A percentile compares a stretch with the other conserved stretches of the same genome.
phyloP scores from a whole-genome alignment of 53 echinoderm and acorn worm species.

The Temnopleurus reevesii region DNA sequence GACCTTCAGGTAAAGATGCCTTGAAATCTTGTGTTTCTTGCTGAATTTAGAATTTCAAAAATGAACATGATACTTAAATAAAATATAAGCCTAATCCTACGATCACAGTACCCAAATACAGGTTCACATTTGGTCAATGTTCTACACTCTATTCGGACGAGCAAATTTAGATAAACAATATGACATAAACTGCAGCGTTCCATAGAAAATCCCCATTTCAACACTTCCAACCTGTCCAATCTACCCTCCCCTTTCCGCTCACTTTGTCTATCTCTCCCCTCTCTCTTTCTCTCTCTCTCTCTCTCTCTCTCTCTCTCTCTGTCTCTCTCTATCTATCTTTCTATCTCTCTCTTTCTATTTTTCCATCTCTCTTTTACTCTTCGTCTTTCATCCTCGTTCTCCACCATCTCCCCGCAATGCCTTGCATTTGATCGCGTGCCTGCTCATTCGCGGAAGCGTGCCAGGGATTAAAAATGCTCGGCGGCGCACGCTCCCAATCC shows the following conservation, averaged over 20 bases:
- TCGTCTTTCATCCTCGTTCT: not conserved
- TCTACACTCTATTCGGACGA: too few relatives aligned
- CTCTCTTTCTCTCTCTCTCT: not conserved
- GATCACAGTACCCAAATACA: too few relatives aligned
- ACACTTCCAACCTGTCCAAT: not conserved
- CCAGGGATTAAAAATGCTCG: slow-evolving; percentile 28
- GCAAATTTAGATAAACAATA: too few relatives aligned
- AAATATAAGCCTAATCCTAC: too few relatives aligned
- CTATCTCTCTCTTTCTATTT: not conserved
- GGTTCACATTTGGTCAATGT: too few relatives aligned
- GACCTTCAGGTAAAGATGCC: too few relatives aligned
- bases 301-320: not conserved
- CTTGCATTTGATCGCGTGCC: slow-evolving; percentile 6
- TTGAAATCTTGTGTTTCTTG: too few relatives aligned
- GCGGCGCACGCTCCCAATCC: slow-evolving; percentile 39
- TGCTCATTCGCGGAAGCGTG: slow-evolving; percentile 29
- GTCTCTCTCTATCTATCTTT: not conserved
- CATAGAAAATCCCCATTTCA: not conserved
- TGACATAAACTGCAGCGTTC: not conserved
- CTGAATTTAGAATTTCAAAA: too few relatives aligned
- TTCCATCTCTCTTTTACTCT: not conserved
- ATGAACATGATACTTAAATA: too few relatives aligned
- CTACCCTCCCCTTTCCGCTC: not conserved
- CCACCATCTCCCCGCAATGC: not conserved
- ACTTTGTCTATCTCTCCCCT: not conserved